phyloP scores from a whole-genome alignment of 2,113 vertebrate species.

The Gobius niger region DNA sequence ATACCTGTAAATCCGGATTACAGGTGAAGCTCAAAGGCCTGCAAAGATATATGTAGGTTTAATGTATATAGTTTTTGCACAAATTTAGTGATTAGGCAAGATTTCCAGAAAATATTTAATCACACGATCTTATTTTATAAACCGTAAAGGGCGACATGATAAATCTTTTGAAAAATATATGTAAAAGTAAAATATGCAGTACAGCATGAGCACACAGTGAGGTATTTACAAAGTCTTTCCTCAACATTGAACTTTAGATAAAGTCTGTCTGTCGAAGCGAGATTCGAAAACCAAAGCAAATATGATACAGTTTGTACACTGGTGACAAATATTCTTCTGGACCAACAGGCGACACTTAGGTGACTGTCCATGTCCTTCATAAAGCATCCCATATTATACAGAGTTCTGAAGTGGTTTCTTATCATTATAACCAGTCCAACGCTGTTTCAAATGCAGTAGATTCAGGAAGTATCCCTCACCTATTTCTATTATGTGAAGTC shows the following conservation, averaged over 20 bases:
- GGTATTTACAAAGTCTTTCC: neutral
- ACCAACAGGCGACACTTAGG: neutral
- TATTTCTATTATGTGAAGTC: no score
- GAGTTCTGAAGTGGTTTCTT: neutral
- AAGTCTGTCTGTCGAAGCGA: neutral
- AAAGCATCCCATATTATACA: neutral
- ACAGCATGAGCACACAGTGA: neutral
- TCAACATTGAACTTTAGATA: neutral
- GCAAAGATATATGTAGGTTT: no score
- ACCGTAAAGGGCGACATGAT: neutral
- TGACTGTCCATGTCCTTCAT: neutral
- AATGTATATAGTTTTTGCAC: no score
- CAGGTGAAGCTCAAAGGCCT: no score
- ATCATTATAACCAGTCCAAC: neutral
- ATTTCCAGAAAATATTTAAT: no score
- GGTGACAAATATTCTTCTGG: neutral
- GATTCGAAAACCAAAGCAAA: neutral
- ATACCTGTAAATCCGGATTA: no score
- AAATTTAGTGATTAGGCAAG: no score
- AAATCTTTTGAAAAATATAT: neutral
- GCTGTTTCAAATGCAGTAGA: no score
- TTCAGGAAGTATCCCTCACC: no score
- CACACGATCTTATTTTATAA: neutral
- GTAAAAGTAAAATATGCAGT: neutral
- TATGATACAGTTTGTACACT: slow-evolving; percentile 1